These are phyloP conservation scores for Aptenodytes forsteri DNA, from an alignment of 2,113 vertebrate genomes.

Conservation along the genomic window DNA sequence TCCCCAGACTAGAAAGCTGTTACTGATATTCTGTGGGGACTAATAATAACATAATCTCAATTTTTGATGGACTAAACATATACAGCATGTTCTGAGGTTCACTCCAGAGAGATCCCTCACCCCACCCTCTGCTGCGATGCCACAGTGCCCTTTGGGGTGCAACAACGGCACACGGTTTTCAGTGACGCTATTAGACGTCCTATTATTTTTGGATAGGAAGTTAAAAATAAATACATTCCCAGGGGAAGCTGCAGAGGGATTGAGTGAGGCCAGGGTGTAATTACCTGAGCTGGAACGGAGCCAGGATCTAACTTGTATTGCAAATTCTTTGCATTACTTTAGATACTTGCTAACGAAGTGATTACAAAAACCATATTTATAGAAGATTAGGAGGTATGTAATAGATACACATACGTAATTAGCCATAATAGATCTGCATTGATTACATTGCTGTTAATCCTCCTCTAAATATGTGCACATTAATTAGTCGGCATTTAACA, in stretches of 20 bases:
- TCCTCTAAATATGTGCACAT: conserved; percentile 59
- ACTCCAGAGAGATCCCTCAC: background rate
- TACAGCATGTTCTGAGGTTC: background rate
- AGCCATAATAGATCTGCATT: conserved; percentile 60
- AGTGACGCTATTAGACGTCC: background rate
- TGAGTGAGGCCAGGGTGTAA: conserved; percentile 15
- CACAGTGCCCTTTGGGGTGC: background rate
- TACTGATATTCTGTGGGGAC: conserved; percentile 19
- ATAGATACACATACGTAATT: conserved; percentile 64
- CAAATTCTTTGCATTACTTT: conserved; percentile 61
- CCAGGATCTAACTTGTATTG: conserved; percentile 38
- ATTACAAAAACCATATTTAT: conserved; percentile 69
- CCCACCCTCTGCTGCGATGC: background rate
- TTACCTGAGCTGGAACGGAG: conserved; percentile 56
- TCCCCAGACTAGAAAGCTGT: background rate
- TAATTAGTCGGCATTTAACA: conserved; percentile 48
- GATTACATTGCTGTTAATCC: conserved; percentile 61
- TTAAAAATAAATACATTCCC: conserved; percentile 51
- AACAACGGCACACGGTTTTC: background rate
- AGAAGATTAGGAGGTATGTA: conserved; percentile 60
- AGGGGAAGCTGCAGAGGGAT: background rate
- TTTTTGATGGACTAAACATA: conserved; percentile 1
- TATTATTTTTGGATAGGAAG: background rate
- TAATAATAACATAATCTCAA: background rate
- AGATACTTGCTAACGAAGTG: conserved; percentile 67